phyloP scores from a whole-genome alignment of 2,797 vertebrate species.

The Telmatherina bonti region DNA sequence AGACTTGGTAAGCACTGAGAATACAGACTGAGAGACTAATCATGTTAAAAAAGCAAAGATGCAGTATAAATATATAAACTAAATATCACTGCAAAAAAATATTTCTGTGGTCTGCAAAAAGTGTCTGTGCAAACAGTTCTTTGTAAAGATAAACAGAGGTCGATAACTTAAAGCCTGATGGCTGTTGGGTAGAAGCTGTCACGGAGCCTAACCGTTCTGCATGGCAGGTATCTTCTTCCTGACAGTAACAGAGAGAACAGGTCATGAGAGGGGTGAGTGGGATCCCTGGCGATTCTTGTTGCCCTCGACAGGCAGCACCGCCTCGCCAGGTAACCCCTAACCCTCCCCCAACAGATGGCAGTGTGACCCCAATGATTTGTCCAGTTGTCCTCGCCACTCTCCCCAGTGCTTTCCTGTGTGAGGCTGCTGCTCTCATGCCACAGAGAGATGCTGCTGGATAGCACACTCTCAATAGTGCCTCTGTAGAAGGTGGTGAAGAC shows the following conservation, averaged over 20 bases:
- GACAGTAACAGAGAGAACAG: not conserved
- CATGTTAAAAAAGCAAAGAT: no score
- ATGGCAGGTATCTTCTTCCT: constrained; percentile 6
- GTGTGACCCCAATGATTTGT: not conserved
- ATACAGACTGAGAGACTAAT: no score
- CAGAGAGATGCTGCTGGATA: not conserved
- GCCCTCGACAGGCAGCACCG: no score
- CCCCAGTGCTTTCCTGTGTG: not conserved
- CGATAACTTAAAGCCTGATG: not conserved
- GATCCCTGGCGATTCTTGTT: not conserved
- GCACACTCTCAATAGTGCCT: not conserved
- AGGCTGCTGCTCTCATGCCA: no score
- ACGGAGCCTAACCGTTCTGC: not conserved
- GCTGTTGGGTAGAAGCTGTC: not conserved
- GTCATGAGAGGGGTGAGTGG: not conserved
- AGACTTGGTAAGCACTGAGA: no score
- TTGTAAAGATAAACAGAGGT: not conserved
- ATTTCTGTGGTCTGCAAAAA: no score
- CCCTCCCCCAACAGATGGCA: constrained; percentile 1
- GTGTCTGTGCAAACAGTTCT: not conserved
- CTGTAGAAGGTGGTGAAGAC: not conserved
- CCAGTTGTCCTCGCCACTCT: not conserved
- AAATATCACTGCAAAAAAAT: no score
- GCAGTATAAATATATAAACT: no score
- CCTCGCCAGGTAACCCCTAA: not conserved